A percentile compares a stretch with the other conserved stretches of the same genome.
These are phyloP conservation scores for Pantala flavescens DNA, from an alignment of 1,140 invertebrate species.

Conservation along the genomic window DNA sequence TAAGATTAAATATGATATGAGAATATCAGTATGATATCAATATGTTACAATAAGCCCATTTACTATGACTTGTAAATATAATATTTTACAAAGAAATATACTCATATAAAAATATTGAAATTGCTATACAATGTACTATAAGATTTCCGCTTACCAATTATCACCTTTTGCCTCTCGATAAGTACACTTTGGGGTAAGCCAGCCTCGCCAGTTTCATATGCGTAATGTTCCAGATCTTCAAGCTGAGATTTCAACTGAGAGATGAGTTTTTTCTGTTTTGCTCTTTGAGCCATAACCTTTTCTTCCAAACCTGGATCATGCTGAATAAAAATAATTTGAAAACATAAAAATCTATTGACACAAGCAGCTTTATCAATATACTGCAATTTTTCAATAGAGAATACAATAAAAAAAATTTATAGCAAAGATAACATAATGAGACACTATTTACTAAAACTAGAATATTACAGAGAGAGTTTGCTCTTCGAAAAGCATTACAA, in stretches of 20 bases:
- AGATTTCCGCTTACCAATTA: slow-evolving; percentile 48
- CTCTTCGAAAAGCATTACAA: too few relatives aligned
- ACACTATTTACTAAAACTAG: too few relatives aligned
- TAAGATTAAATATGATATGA: too few relatives aligned
- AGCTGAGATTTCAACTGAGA: slow-evolving; percentile 82
- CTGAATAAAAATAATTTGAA: slow-evolving; percentile 28
- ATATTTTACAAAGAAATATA: too few relatives aligned
- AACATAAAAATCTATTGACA: slow-evolving; percentile 3
- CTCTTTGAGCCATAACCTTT: slow-evolving; percentile 51
- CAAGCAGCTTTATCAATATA: too few relatives aligned
- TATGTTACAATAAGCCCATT: too few relatives aligned
- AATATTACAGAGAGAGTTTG: too few relatives aligned
- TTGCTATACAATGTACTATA: too few relatives aligned
- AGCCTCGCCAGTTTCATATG: slow-evolving; percentile 76
- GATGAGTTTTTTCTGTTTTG: slow-evolving; percentile 76
- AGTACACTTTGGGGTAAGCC: slow-evolving; percentile 71
- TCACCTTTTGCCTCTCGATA: slow-evolving; percentile 76
- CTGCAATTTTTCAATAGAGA: neutral
- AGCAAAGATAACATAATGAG: too few relatives aligned
- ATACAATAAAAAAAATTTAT: slow-evolving; percentile 13
- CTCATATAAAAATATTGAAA: too few relatives aligned
- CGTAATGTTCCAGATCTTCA: slow-evolving; percentile 88
- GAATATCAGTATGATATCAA: too few relatives aligned
- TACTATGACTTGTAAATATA: too few relatives aligned
- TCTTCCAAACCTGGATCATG: slow-evolving; percentile 46